Percentiles rank a stretch among this genome's conserved stretches.
These are phyloP conservation scores for Keiferia lycopersicella DNA, from an alignment of 2,888 invertebrate species.

Conservation along the genomic window DNA sequence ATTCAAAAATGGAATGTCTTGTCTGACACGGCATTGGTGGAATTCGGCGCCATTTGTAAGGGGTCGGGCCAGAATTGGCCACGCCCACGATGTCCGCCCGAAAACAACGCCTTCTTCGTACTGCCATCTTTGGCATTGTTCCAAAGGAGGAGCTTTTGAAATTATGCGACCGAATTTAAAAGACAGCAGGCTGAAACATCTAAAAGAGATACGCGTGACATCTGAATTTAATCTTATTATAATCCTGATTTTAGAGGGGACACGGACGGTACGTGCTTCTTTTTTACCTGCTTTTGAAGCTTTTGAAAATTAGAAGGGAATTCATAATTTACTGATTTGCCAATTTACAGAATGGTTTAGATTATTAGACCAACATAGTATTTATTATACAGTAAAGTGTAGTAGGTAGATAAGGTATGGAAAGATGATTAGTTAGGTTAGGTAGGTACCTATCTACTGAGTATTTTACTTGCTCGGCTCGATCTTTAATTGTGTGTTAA, in stretches of 20 bases:
- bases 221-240: neutral
- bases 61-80: constrained; percentile 59
- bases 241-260: neutral
- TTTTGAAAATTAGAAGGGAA: neutral
- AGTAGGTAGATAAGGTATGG: no score
- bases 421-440: no score
- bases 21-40: constrained; percentile 63
- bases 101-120: constrained; percentile 62
- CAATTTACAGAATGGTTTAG: neutral
- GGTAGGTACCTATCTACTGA: no score
- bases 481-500: no score
- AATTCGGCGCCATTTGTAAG: constrained; percentile 78
- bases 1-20: constrained; percentile 50
- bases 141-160: constrained; percentile 50
- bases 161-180: constrained; percentile 44
- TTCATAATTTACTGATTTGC: neutral
- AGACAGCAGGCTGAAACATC: neutral
- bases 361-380: no score
- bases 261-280: neutral
- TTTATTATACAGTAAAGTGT: no score
- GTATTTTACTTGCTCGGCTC: no score
- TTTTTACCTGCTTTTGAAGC: no score
- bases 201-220: neutral
- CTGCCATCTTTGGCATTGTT: constrained; percentile 43
- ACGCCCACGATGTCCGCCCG: constrained; percentile 60